Conservation (phyloP, 2,113 vertebrate genomes). For the Cervus canadensis region DNA sequence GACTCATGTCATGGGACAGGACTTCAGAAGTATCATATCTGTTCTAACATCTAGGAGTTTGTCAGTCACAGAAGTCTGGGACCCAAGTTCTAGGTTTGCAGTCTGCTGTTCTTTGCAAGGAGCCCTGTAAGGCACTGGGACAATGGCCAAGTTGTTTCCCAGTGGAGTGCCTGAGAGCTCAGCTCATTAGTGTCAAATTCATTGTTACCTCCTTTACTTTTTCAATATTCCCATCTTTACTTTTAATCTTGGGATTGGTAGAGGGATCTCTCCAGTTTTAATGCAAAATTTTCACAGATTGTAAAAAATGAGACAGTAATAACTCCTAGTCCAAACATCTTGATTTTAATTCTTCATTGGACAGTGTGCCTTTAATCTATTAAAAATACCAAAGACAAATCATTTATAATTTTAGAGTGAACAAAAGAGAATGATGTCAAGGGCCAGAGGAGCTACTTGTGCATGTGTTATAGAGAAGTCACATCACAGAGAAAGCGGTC, state of each 20-base stretch:
- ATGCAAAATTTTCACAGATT: not conserved
- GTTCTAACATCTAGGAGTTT: not conserved
- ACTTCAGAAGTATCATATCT: not conserved
- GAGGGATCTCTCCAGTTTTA: not conserved
- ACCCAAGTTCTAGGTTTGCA: not conserved
- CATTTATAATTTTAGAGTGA: not conserved
- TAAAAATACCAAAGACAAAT: not conserved
- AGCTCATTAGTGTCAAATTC: not conserved
- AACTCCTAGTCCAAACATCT: not conserved
- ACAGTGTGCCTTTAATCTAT: not conserved
- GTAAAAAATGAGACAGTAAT: not conserved
- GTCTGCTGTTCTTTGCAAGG: not conserved
- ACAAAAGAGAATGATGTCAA: not conserved
- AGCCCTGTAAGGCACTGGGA: not conserved
- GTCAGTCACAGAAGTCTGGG: not conserved
- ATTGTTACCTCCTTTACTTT: not conserved
- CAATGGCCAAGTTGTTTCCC: not conserved
- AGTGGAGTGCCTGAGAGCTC: not conserved
- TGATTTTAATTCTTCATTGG: not conserved
- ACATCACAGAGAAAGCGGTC: not conserved
- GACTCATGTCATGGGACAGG: not conserved
- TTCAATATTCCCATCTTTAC: not conserved
- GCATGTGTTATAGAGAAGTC: not conserved
- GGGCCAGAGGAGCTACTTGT: not conserved
- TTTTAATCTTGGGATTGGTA: conserved; percentile 23